Evolutionary conservation across 1,140 invertebrate species (phyloP), one percentile per base, ranked within the genome.

Genomic region (Brachionus manjavacas): DNA sequence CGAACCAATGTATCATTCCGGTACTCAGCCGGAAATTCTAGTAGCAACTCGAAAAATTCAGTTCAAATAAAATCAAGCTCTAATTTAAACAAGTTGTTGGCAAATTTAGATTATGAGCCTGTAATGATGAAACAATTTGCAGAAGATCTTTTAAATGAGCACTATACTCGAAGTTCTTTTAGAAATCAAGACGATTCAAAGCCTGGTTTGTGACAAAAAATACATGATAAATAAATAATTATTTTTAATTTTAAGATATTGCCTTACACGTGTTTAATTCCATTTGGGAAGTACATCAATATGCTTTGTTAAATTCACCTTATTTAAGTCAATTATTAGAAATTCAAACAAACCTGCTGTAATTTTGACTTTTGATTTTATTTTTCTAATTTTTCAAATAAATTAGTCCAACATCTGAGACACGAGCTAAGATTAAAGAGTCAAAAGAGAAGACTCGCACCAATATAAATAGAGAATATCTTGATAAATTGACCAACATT

Each of bases 391-490:
- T 72, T 14, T 14, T 39, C n/a, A 6, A 35, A 35, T 35, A 35
- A 35, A 35, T 6, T 7, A 76, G 72, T 12, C 41, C 20, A 76
- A 76, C 72, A 20, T 76, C 72, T 28, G 72, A 76, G 43, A 49
- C 16, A 3, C 46, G 46, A 76, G 11, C 14, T 8, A 76, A 76
- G 25, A 76, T 76, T 1, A 76, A 52, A 76, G 41, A 76, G 25
- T 76, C 72, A 23, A 76, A 76, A 49, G 72, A 76, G 28, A 76
- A 76, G 12, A 46, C 72, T n/a, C 11, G 72, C 14, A 76, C 72
- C 11, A 76, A 76, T 23, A 76, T 76, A 11, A n/a, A 25, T 12
- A 46, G 46, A 46, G 72, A 76, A 23, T 35, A 49, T 25, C 25
- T 76, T 0, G 43, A 76, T 76, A 76, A 76, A 49, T 9, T 76